Conservation (phyloP, 2,113 vertebrate genomes). For the Eptesicus fuscus region DNA sequence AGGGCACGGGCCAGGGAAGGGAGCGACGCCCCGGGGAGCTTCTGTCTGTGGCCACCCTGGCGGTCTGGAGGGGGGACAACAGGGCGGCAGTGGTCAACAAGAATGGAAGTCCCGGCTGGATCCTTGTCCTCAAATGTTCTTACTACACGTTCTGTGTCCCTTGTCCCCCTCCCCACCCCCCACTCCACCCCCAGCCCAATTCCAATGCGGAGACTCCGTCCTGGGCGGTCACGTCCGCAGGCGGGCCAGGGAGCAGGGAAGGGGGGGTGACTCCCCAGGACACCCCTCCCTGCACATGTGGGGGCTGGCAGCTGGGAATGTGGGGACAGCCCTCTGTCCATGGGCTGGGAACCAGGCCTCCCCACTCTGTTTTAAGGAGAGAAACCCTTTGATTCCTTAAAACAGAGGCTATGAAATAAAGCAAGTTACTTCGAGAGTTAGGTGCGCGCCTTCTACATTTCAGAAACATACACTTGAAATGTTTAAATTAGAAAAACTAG, state of each 20-base stretch:
- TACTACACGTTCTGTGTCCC: neutral
- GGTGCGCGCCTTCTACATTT: neutral
- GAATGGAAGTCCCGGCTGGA: neutral
- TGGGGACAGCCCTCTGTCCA: neutral
- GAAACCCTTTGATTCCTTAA: no score
- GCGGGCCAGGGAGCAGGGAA: neutral
- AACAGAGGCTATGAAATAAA: neutral
- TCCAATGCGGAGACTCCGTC: neutral
- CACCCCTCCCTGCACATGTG: neutral
- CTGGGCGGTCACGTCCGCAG: no score
- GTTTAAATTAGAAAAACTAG: neutral
- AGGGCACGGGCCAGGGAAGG: neutral
- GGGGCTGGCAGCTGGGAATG: neutral
- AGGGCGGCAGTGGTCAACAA: neutral
- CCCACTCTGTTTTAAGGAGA: no score
- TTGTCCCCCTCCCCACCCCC: neutral
- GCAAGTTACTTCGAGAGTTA: neutral
- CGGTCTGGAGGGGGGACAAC: neutral
- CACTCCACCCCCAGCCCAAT: no score
- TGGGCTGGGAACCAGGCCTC: fast-evolving
- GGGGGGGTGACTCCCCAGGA: neutral
- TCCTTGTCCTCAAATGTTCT: neutral
- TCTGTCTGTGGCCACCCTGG: neutral
- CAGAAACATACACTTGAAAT: neutral
- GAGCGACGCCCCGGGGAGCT: no score